Evolutionary conservation across 2,797 vertebrate genomes (phyloP).

Genomic region (Silurus aristotelis): DNA sequence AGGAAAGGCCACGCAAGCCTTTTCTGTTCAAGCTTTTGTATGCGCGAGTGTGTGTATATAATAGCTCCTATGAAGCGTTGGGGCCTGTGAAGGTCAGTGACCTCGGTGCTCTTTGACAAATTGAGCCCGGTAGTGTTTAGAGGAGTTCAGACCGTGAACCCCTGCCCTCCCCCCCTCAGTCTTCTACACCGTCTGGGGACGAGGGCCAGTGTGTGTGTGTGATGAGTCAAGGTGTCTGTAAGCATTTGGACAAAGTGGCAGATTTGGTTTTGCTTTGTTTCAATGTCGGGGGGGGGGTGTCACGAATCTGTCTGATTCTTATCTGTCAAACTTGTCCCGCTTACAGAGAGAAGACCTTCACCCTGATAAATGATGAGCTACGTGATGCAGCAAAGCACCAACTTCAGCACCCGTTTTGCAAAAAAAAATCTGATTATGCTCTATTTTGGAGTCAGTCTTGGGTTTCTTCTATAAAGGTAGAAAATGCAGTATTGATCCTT

Average conservation of each 20-base stretch:
- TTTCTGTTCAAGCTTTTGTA: neutral
- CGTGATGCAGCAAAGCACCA: neutral
- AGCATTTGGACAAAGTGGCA: neutral
- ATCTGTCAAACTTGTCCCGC: neutral
- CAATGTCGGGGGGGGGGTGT: neutral
- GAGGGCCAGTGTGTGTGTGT: neutral
- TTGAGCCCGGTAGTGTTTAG: conserved; percentile 53
- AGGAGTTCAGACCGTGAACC: conserved; percentile 33
- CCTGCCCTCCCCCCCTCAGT: neutral
- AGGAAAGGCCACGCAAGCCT: neutral
- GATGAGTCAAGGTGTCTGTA: conserved; percentile 1
- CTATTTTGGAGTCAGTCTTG: neutral
- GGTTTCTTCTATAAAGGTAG: too few species aligned
- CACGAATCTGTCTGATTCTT: too few species aligned
- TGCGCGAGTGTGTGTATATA: neutral
- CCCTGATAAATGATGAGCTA: neutral
- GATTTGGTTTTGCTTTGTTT: neutral
- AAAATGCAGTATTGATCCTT: too few species aligned
- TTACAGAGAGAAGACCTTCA: neutral
- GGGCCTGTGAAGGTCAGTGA: conserved; percentile 49
- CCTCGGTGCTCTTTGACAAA: conserved; percentile 56
- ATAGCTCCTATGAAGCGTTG: conserved; percentile 36
- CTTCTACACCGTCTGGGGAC: neutral
- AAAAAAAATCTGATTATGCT: neutral
- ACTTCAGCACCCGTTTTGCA: too few species aligned